Evolutionary conservation across 2,888 invertebrate genomes (phyloP).

Genomic region (Orchesella flavescens): DNA sequence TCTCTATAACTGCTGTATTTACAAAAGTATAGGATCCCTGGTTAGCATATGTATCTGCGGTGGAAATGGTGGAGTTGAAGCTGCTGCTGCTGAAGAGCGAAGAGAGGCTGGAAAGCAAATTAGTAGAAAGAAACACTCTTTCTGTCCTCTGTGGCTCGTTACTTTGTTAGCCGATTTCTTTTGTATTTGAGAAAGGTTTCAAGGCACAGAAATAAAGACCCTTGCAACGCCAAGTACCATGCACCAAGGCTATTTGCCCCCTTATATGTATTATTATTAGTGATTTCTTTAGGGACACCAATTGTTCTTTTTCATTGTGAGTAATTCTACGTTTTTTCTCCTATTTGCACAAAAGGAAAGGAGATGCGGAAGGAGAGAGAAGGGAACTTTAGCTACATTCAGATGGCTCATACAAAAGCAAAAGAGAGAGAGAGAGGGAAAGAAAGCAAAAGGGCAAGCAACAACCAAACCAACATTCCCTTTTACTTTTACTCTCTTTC

Average conservation of each 20-base stretch:
- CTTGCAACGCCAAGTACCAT: not conserved
- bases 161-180: not conserved
- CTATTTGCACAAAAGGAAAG: not conserved
- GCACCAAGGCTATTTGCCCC: not conserved
- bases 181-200: not conserved
- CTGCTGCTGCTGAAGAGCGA: not conserved
- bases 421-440: not conserved
- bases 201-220: not conserved
- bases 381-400: not conserved
- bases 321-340: conserved; percentile 17
- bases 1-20: not conserved
- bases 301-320: conserved; percentile 29
- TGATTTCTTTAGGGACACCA: conserved; percentile 12
- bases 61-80: not conserved
- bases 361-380: not conserved
- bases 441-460: conserved; percentile 13
- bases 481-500: not conserved
- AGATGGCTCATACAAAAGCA: too few species aligned
- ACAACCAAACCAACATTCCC: not conserved
- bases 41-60: not conserved
- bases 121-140: not conserved
- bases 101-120: conserved; percentile 2
- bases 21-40: not conserved
- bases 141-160: not conserved
- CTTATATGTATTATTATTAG: conserved; percentile 20